Conservation (phyloP, 2,113 vertebrate genomes). For the Solenodon paradoxus region DNA sequence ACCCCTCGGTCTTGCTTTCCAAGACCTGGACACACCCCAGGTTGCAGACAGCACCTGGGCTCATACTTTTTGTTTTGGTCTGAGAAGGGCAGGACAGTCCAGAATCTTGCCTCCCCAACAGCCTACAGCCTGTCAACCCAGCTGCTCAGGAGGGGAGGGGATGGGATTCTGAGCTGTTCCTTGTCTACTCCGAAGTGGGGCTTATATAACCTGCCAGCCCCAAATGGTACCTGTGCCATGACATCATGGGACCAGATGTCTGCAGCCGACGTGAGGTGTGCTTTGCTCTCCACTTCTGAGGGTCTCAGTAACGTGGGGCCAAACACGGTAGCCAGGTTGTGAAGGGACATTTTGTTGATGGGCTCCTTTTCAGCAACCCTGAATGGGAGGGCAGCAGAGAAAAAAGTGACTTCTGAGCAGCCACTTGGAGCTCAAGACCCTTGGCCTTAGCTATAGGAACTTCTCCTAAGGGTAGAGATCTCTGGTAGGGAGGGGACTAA, state of each 20-base stretch:
- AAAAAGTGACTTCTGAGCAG: background rate
- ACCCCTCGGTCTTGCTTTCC: background rate
- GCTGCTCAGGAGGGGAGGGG: background rate
- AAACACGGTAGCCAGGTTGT: constrained; percentile 98
- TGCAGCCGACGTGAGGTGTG: constrained; percentile 91
- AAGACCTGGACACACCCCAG: background rate
- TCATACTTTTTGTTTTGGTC: background rate
- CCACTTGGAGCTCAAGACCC: background rate
- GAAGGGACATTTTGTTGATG: constrained; percentile 99
- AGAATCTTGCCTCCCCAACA: background rate
- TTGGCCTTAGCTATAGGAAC: background rate
- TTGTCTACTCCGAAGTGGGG: too few species aligned
- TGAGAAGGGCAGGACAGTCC: background rate
- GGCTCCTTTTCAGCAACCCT: constrained; percentile 99
- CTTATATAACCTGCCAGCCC: background rate
- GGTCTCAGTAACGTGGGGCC: constrained; percentile 97
- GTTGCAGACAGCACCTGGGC: background rate
- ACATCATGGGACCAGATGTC: constrained; percentile 99
- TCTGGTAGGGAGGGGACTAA: background rate
- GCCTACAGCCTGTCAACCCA: background rate
- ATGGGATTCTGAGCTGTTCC: background rate
- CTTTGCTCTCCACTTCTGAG: constrained; percentile 94
- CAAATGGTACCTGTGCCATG: constrained; percentile 94
- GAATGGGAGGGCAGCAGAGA: background rate
- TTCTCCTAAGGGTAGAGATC: background rate